phyloP scores from a whole-genome alignment of 2,888 invertebrate species.

The Cataglyphis altisquamis region DNA sequence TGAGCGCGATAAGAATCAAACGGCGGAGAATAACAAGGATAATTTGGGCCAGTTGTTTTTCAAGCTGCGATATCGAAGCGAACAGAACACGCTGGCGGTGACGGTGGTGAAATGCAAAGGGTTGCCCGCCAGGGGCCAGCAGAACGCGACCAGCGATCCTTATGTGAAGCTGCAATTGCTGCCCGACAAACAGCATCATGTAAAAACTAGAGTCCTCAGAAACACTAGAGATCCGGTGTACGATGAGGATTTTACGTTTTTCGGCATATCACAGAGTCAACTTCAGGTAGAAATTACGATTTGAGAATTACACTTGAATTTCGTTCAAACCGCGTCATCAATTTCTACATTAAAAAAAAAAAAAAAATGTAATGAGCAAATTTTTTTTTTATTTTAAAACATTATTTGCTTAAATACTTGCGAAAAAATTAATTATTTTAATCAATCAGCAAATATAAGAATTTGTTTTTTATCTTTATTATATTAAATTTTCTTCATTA shows the following conservation, averaged over 20 bases:
- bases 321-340: not conserved
- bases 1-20: slow-evolving; percentile 82
- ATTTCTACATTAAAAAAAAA: not conserved
- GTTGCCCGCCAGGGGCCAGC: slow-evolving; percentile 94
- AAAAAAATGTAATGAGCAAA: no score
- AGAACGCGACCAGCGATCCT: slow-evolving; percentile 95
- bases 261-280: slow-evolving; percentile 95
- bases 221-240: slow-evolving; percentile 98
- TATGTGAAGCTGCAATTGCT: slow-evolving; percentile 99
- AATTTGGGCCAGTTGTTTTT: slow-evolving; percentile 95
- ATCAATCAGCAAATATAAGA: no score
- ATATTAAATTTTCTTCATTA: no score
- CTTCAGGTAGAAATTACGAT: slow-evolving; percentile 87
- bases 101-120: slow-evolving; percentile 96
- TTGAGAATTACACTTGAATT: not conserved
- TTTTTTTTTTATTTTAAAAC: no score
- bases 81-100: slow-evolving; percentile 96
- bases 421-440: no score
- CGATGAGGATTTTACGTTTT: slow-evolving; percentile 99
- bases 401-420: no score
- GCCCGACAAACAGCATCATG: slow-evolving; percentile 99
- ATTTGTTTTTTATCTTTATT: no score
- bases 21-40: slow-evolving; percentile 89
- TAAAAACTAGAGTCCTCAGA: slow-evolving; percentile 97
- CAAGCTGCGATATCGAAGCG: slow-evolving; percentile 95